Conservation (phyloP, 2,888 invertebrate genomes). For the Therioaphis trifolii region DNA sequence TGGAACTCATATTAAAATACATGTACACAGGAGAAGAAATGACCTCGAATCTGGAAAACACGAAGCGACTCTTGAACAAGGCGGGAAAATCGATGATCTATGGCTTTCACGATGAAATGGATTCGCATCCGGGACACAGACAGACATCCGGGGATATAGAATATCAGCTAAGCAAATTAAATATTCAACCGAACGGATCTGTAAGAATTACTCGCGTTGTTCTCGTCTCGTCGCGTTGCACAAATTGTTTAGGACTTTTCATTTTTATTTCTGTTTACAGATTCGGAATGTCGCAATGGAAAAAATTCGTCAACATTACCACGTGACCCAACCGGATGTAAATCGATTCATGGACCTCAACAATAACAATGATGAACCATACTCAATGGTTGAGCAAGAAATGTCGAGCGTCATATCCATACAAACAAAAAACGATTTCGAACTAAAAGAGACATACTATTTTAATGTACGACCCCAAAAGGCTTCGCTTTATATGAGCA, state of each 20-base stretch:
- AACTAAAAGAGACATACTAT: background rate
- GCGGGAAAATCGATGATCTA: slow-evolving; percentile 91
- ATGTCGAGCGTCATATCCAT: background rate
- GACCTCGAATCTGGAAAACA: slow-evolving; percentile 90
- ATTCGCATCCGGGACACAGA: background rate
- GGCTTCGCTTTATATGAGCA: background rate
- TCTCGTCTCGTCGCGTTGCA: background rate
- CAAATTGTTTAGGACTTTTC: background rate
- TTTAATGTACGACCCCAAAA: background rate
- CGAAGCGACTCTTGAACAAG: slow-evolving; percentile 91
- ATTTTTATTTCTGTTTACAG: background rate
- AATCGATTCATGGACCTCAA: background rate
- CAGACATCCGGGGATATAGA: background rate
- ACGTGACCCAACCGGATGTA: background rate
- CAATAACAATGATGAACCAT: background rate
- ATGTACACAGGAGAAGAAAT: slow-evolving; percentile 95
- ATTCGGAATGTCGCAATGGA: background rate
- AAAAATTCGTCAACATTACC: background rate
- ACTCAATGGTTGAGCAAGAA: background rate
- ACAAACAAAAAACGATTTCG: background rate
- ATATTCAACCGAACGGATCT: background rate
- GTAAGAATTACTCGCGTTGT: background rate
- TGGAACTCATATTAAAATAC: slow-evolving; percentile 89
- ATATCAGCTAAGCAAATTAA: background rate
- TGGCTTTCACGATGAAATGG: slow-evolving; percentile 79